Evolutionary conservation across 2,113 vertebrate species (phyloP), one percentile per base, ranked within the genome.

Genomic region (Prietella phreatophila): DNA sequence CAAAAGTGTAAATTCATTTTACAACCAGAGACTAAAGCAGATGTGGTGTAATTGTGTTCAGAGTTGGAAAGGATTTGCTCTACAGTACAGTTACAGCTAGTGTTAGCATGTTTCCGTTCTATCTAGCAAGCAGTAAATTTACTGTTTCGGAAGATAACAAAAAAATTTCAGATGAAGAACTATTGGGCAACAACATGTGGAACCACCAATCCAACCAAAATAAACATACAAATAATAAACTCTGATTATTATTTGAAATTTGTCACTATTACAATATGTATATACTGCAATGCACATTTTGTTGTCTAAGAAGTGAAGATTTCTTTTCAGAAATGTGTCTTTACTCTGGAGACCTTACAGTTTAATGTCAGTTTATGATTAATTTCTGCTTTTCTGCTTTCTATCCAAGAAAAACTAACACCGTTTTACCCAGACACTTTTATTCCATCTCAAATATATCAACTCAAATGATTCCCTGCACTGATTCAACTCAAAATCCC

Each of bases 1-100:
- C 50, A 55, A 80, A 81, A 81, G 55, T 58, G 55, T 58, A 81
- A 82, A 58, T 82, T 82, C 5, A 8, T 82, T 82, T 42, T 27
- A 61, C 55, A 82, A 8, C 56, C 56, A 39, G 33, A 42, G 56
- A 25, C 20, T 42, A 25, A 61, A 82, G 20, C 80, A 5, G 36
- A 82, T 19, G 33, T 27, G 58, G 56, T 61, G 80, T 25, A 3
- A 61, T 25, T 33, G 17, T 82, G 55, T 42, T 61, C 79, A 56
- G 53, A 9, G 4, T 36, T 60, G 2, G 10, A 60, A 25, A 58
- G 19, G 55, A 82, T 80, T 80, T 55, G 55, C 14, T 10, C n/a
- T 4, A 30, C 76, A 30, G 50, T 4, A 30, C 76, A 30, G 55
- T 80, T 80, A 80, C 14, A 50, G 75, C 42, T 50, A 50, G 11